Base-by-base conservation (phyloP, 2,797 vertebrate genomes). In the Eidolon dupreanum region DNA sequence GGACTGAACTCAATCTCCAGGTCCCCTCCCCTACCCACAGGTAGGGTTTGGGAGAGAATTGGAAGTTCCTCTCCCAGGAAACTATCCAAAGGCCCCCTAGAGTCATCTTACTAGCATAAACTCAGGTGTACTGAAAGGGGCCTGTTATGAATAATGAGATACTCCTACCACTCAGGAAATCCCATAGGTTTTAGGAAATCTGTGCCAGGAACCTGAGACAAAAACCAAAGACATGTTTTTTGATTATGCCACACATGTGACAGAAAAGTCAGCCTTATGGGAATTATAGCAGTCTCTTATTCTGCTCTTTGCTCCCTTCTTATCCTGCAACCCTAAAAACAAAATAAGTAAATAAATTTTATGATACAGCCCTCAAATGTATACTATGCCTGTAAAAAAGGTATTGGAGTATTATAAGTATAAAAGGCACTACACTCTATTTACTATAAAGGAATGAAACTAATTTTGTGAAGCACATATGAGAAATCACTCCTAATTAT, bases 391-490 rank as follows among this genome's bases (percentile, higher is more conserved):
- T 83, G 16, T 59, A 66, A 90, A 87, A 79, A 89, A 8, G 31
- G 31, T 63, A 46, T 78, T 33, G 57, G 38, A 83, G 28, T 51
- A 75, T 53, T 84, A 6, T 75, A 31, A 90, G 11, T 36, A 20
- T 28, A 41, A 38, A 82, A 82, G 57, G 36, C 15, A 75, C 53
- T 68, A 49, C 0, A 71, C 7, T 81, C 59, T 82, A 49, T 51
- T 88, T 59, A 65, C 63, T 93, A 17, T 43, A 24, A 92, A 83
- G 11, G 55, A 92, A 90, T 75, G 17, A 65, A 94, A 85, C 20
- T 65, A 38, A 87, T 55, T 93, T 95, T 66, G 88, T 77, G 63
- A 70, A 81, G 49, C 31, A 90, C 65, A 84, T 68, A 92, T 59
- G 12, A 84, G 90, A 81, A 24, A 88, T 36, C n/a, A 77, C 28